Evolutionary conservation across 1,140 invertebrate species (phyloP).

Genomic region (Phortica variegata): DNA sequence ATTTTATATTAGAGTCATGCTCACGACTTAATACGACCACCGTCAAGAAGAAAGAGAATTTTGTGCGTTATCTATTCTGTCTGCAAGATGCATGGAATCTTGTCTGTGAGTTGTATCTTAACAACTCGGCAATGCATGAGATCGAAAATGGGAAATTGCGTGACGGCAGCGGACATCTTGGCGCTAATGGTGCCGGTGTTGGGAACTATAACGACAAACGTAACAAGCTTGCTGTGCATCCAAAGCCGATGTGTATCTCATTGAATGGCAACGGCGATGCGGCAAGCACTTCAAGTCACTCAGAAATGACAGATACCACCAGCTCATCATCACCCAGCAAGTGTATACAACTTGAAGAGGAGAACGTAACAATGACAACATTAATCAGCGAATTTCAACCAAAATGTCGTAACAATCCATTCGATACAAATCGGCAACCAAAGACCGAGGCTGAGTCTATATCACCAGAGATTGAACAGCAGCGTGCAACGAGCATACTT

Average conservation of each 20-base stretch:
- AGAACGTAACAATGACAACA: conserved; percentile 56
- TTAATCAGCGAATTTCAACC: conserved; percentile 60
- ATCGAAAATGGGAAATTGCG: conserved; percentile 57
- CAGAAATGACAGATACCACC: conserved; percentile 17
- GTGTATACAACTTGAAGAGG: conserved; percentile 45
- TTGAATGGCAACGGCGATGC: conserved; percentile 37
- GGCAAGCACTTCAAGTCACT: conserved; percentile 11
- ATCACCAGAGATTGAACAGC: conserved; percentile 73
- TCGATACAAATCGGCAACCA: conserved; percentile 59
- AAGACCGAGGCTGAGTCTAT: conserved; percentile 62
- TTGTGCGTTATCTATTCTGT: conserved; percentile 62
- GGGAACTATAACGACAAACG: conserved; percentile 5
- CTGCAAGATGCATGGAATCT: conserved; percentile 64
- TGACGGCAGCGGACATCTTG: conserved; percentile 7
- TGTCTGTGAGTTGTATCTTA: conserved; percentile 60
- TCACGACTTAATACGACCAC: conserved; percentile 58
- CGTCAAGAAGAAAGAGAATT: conserved; percentile 62
- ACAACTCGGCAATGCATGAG: conserved; percentile 58
- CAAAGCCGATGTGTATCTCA: conserved; percentile 36
- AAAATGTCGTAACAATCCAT: conserved; percentile 60
- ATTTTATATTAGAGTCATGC: conserved; percentile 65
- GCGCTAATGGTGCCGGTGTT: neutral
- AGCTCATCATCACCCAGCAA: conserved; percentile 43
- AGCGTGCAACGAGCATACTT: conserved; percentile 73
- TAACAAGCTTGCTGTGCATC: conserved; percentile 14